Conservation (phyloP, 2,797 vertebrate genomes). For the Leuciscus waleckii region DNA sequence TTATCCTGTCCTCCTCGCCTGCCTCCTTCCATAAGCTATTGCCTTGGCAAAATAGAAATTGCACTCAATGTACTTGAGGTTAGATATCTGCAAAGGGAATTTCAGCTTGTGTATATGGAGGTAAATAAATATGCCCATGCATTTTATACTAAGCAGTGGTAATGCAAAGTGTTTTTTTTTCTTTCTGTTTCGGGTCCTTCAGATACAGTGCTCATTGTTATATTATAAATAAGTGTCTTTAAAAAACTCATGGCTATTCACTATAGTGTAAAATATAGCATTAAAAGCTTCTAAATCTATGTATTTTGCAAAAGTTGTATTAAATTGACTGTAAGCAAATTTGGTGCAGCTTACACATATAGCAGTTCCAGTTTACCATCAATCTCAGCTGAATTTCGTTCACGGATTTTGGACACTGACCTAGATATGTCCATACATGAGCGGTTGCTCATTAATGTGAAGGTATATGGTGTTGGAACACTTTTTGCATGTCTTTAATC, state of each 20-base stretch:
- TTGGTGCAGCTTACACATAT: constrained; percentile 2
- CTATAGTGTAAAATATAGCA: neutral
- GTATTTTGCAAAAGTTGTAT: neutral
- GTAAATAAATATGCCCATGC: constrained; percentile 17
- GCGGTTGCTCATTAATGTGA: constrained; percentile 3
- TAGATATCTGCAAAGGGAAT: constrained; percentile 35
- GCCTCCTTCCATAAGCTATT: constrained; percentile 33
- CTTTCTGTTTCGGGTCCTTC: neutral
- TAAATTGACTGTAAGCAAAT: neutral
- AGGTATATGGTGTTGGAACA: constrained; percentile 22
- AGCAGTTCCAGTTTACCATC: constrained; percentile 9
- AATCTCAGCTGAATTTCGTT: constrained; percentile 12
- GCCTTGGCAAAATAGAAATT: constrained; percentile 40
- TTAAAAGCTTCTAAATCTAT: constrained; percentile 22
- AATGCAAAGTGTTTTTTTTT: neutral
- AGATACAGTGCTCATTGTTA: constrained; percentile 16
- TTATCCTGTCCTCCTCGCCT: constrained; percentile 38
- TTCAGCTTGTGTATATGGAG: neutral
- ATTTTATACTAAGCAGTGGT: constrained; percentile 21
- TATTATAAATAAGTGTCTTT: constrained; percentile 11
- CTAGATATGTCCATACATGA: constrained; percentile 8
- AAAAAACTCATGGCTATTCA: neutral
- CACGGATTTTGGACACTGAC: neutral
- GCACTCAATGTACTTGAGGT: constrained; percentile 32
- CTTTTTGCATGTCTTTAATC: constrained; percentile 27